Percentiles rank a stretch among this genome's conserved stretches.
Conservation (phyloP, 2,797 vertebrate species). For the Scleropages formosus region DNA sequence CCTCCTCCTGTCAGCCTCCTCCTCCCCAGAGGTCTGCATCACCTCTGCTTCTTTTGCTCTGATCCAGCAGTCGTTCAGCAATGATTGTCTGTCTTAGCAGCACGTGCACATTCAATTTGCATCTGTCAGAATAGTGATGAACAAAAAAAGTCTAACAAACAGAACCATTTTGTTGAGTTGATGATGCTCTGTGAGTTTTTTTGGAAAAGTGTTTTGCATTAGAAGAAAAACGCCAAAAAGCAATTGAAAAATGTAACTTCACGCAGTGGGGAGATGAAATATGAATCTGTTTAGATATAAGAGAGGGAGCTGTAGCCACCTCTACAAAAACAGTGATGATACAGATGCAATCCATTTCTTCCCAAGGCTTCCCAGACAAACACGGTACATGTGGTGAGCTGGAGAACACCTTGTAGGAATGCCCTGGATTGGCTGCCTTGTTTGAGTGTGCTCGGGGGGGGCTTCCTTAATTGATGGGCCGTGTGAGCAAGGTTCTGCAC, state of each 20-base stretch:
- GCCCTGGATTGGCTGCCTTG: constrained; percentile 51
- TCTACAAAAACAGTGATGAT: constrained; percentile 35
- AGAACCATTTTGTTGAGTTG: background rate
- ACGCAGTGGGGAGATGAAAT: too few species aligned
- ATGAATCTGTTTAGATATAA: too few species aligned
- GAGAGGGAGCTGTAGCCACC: background rate
- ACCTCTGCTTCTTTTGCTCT: constrained; percentile 8
- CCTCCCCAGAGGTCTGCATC: background rate
- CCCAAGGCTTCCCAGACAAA: background rate
- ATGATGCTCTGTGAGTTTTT: background rate
- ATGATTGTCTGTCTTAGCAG: too few species aligned
- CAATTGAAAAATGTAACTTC: too few species aligned
- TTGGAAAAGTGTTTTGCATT: background rate
- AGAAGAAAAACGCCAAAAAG: too few species aligned
- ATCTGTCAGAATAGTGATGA: background rate
- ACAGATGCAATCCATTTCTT: background rate
- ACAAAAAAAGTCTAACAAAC: background rate
- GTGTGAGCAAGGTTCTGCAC: constrained; percentile 41
- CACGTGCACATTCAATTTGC: background rate
- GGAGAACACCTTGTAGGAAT: constrained; percentile 47
- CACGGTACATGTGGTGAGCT: background rate
- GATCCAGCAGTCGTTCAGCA: background rate
- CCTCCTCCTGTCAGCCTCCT: constrained; percentile 3
- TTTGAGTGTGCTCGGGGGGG: constrained; percentile 44
- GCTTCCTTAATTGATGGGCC: constrained; percentile 52